Base-by-base conservation (phyloP, 37 sponge, comb jelly and placozoan genomes). In the Beroe forskalii region DNA sequence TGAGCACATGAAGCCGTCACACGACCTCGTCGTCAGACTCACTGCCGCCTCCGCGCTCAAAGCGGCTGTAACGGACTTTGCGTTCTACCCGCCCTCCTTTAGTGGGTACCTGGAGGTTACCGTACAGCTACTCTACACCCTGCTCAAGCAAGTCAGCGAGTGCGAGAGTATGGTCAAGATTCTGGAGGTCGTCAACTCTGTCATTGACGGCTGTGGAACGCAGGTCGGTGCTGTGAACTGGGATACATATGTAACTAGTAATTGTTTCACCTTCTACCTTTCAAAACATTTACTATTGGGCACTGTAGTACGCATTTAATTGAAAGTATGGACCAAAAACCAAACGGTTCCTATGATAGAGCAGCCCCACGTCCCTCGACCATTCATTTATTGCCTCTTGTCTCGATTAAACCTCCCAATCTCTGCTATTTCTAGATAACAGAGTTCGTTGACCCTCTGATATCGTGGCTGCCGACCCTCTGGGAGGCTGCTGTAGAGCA, bases 11-110 rank as follows among this genome's bases (percentile, higher is more conserved):
- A 42, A 9, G 12, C 19, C 38, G 40, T 80, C 86, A 24, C 86
- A 80, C 24, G 86, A 80, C 22, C 86, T 80, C 25, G 86, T 80
- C 6, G 86, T 80, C 27, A 23, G 86, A 1, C 86, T 80, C 24
- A 80, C 86, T 3, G 86, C 86, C 55, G 86, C 86, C 48, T 27
- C 55, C 30, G 86, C 86, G 48, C 86, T 80, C 55, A 44, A 80
- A 43, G 86, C 86, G 44, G 86, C 86, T 20, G 86, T 80, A 2
- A 23, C 55, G 2, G 86, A 80, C 55, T 80, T 80, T 38, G 86
- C 86, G 0, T 80, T 80, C 30, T 80, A 80, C 55, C 86, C 86
- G 55, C 44, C 55, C 30, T 44, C 55, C 4, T 80, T 38, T 38
- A 80, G 86, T 42, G 40, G 40, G 1, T 80, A 80, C 20, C 48